A percentile compares a stretch with the other conserved stretches of the same genome.
Conservation (phyloP, 2,113 vertebrate genomes). For the Leptodactylus fuscus region DNA sequence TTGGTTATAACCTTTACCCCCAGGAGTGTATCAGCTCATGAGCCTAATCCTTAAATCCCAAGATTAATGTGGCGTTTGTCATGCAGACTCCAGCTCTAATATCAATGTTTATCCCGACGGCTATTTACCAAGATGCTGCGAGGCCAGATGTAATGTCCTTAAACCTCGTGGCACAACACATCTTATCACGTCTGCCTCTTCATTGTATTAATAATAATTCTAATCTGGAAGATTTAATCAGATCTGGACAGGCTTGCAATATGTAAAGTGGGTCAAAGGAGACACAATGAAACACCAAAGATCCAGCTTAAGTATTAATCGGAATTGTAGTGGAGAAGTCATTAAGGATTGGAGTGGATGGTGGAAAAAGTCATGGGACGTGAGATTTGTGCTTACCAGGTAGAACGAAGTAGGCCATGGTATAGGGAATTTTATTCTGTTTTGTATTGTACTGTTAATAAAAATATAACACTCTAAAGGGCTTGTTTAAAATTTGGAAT, state of each 20-base stretch:
- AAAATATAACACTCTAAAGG: no score
- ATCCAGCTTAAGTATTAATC: slow-evolving; percentile 23
- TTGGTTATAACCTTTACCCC: slow-evolving; percentile 24
- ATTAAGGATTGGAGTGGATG: background rate
- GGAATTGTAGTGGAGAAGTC: background rate
- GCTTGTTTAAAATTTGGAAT: no score
- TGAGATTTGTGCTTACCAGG: no score
- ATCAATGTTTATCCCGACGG: slow-evolving; percentile 49
- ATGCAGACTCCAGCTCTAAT: slow-evolving; percentile 52
- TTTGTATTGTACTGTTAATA: background rate
- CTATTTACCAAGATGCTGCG: slow-evolving; percentile 40
- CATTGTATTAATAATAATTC: slow-evolving; percentile 9
- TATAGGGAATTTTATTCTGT: background rate
- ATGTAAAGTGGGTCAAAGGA: background rate
- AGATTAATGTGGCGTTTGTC: slow-evolving; percentile 55
- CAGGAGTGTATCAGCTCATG: slow-evolving; percentile 21
- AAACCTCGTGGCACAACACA: slow-evolving; percentile 19
- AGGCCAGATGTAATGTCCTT: slow-evolving; percentile 36
- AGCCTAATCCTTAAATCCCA: slow-evolving; percentile 52
- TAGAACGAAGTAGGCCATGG: no score
- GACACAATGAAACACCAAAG: background rate
- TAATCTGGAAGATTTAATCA: background rate
- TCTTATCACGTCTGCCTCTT: slow-evolving; percentile 20
- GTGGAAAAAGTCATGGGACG: background rate
- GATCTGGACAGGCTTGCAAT: background rate